phyloP scores from a whole-genome alignment of 35 echinoderm and acorn worm genomes.

The Lytechinus pictus region DNA sequence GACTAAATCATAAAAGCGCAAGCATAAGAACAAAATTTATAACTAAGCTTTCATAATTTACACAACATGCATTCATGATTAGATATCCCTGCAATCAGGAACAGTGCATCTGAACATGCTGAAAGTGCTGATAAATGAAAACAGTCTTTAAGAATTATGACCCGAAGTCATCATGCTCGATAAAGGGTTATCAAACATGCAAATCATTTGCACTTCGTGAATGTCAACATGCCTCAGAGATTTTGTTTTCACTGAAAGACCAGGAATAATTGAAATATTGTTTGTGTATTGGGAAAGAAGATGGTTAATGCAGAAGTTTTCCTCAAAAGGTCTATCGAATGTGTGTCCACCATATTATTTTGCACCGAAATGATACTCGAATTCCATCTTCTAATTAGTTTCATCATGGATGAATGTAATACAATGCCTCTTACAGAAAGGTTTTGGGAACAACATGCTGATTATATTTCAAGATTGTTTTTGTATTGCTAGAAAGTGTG shows the following conservation, averaged over 20 bases:
- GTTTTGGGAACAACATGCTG: neutral
- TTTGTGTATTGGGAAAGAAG: neutral
- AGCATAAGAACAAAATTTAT: neutral
- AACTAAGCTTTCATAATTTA: neutral
- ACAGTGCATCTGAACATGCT: neutral
- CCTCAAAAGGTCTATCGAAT: neutral
- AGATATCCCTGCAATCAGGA: neutral
- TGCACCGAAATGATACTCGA: neutral
- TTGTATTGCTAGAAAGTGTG: neutral
- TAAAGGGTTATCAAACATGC: neutral
- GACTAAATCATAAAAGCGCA: neutral
- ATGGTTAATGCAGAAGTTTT: neutral
- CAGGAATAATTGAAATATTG: neutral
- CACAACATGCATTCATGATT: neutral
- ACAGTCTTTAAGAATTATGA: neutral
- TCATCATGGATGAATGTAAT: neutral
- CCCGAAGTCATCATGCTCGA: neutral
- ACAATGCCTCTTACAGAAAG: neutral
- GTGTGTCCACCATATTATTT: neutral
- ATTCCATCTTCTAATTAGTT: neutral
- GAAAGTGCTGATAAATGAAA: neutral
- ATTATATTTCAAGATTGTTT: neutral
- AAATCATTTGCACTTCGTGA: neutral
- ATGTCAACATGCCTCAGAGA: neutral
- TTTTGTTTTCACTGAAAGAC: neutral